These are phyloP conservation scores for Erebia epiphron DNA, from an alignment of 2,888 invertebrate species.

Conservation along the genomic window DNA sequence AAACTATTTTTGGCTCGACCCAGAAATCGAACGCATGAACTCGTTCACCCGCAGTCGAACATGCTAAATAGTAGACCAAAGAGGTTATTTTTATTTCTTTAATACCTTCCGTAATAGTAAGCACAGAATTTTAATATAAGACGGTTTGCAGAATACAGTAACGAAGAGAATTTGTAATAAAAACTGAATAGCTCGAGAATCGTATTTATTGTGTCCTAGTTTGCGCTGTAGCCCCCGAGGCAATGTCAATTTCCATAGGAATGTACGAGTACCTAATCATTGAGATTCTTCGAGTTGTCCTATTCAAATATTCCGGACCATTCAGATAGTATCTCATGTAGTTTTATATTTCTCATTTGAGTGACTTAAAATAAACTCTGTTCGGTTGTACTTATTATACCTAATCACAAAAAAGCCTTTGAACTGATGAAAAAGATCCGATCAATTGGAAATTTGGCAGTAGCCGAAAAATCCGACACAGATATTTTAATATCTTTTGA, in stretches of 20 bases:
- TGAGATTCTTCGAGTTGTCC: not conserved
- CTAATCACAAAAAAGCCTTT: too few species aligned
- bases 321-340: not conserved
- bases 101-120: not conserved
- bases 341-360: not conserved
- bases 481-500: too few species aligned
- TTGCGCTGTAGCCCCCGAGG: not conserved
- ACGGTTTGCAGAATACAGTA: not conserved
- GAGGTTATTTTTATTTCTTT: too few species aligned
- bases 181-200: not conserved
- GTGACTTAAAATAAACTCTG: too few species aligned
- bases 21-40: too few species aligned
- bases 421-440: too few species aligned
- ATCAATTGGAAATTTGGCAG: too few species aligned
- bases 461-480: too few species aligned
- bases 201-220: constrained; percentile 7
- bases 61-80: not conserved
- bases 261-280: constrained; percentile 11
- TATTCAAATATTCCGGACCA: constrained; percentile 4
- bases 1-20: too few species aligned
- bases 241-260: constrained; percentile 6
- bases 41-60: not conserved
- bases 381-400: too few species aligned
- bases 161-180: not conserved
- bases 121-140: not conserved